Evolutionary conservation across 2,797 vertebrate species (phyloP), one percentile per base, ranked within the genome.

Genomic region (Uromys caudimaculatus): DNA sequence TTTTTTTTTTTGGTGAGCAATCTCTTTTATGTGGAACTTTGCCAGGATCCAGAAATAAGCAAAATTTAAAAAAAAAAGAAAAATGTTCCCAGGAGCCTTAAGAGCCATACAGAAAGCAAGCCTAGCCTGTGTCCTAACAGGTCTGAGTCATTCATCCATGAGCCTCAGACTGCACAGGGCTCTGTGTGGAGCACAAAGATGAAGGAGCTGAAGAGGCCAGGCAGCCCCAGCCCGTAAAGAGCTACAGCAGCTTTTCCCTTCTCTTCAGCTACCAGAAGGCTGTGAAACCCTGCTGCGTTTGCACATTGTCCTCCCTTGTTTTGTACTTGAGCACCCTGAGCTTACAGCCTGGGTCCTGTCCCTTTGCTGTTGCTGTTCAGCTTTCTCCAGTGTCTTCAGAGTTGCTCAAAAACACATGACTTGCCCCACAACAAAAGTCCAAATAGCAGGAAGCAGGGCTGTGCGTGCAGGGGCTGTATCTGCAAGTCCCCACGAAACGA

Each of bases 31-130:
- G 4, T 24, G 85, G 85, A 96, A 89, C 75, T 83, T 86, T 83
- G 84, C 78, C 92, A 97, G 85, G 82, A 91, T 78, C 52, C 50
- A 94, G 93, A 93, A 90, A 82, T 79, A 94, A 94, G 62, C 50
- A 78, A 77, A 77, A 82, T 64, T 60, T 7, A 60, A 44, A 52
- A 52, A 76, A 27, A 17, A n/a, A 83, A 21, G 62, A 58, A 52
- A 35, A 79, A 10, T 21, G n/a, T n/a, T 82, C 84, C 93, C 24
- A n/a, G 54, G 50, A 97, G 27, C 73, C 84, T 50, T 29, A 93
- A 81, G 71, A 87, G 29, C n/a, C 78, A 67, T 58, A 89, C 84
- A 88, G 78, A 87, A 41, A 19, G n/a, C 62, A 91, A 89, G 76
- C 67, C 47, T 14, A 60, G 21, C 44, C n/a, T 79, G 21, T 44